Conservation (phyloP, 2,797 vertebrate genomes). For the Anguilla megastoma region DNA sequence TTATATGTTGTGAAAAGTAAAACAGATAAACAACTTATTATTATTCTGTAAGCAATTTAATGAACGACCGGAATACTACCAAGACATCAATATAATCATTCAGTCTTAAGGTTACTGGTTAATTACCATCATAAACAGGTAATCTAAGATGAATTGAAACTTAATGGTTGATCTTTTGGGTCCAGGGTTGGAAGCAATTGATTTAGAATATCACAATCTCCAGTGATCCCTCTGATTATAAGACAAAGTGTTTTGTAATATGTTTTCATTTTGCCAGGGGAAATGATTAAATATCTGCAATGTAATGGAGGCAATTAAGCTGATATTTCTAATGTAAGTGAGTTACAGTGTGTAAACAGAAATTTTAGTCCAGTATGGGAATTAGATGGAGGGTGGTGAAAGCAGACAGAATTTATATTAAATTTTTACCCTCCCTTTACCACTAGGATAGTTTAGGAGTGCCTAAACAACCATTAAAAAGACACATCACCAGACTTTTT, state of each 20-base stretch:
- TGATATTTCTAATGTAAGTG: slow-evolving; percentile 50
- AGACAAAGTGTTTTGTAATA: slow-evolving; percentile 49
- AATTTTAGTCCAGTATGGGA: not conserved
- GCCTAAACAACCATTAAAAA: not conserved
- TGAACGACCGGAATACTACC: not conserved
- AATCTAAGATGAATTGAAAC: not conserved
- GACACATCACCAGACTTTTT: not conserved
- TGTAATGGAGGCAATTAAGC: slow-evolving; percentile 54
- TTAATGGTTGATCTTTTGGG: not conserved
- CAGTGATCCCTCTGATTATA: slow-evolving; percentile 39
- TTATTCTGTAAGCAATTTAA: not conserved
- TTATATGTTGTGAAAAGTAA: not conserved
- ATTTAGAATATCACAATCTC: not conserved
- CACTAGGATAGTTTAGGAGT: not conserved
- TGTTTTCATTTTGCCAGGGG: slow-evolving; percentile 58
- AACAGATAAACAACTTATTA: not conserved
- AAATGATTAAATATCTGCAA: slow-evolving; percentile 57
- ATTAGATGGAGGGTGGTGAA: not conserved
- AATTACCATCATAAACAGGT: not conserved
- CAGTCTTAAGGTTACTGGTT: not conserved
- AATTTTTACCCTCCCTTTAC: not conserved
- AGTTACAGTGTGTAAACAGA: slow-evolving; percentile 5
- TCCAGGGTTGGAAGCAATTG: not conserved
- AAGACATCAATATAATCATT: not conserved
- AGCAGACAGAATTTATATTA: not conserved